phyloP scores from a whole-genome alignment of 2,888 invertebrate genomes.

The Ptychoptera albimana region DNA sequence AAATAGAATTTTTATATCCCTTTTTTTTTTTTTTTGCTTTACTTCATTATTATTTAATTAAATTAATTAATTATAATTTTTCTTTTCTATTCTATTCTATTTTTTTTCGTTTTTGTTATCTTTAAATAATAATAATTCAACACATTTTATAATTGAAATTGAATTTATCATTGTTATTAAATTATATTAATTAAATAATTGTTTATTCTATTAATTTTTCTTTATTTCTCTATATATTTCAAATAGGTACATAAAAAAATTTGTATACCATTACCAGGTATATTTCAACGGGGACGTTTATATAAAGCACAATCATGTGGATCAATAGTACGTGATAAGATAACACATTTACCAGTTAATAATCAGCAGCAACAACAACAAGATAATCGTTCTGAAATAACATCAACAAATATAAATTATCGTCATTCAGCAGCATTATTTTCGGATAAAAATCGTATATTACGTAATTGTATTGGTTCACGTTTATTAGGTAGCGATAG shows the following conservation, averaged over 20 bases:
- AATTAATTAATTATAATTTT: too few relatives aligned
- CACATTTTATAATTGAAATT: too few relatives aligned
- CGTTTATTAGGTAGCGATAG: constrained; percentile 13
- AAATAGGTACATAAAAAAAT: constrained; percentile 46
- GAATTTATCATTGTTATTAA: too few relatives aligned
- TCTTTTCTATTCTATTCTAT: too few relatives aligned
- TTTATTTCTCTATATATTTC: too few relatives aligned
- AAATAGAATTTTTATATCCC: too few relatives aligned
- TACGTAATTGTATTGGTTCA: constrained; percentile 12
- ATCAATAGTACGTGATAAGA: constrained; percentile 37
- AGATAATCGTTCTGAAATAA: background rate
- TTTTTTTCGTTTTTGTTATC: too few relatives aligned
- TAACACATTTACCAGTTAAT: constrained; percentile 13
- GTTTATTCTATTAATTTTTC: constrained; percentile 24
- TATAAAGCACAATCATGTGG: constrained; percentile 49
- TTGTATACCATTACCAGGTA: constrained; percentile 41
- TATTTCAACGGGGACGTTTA: constrained; percentile 37
- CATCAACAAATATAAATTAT: constrained; percentile 4
- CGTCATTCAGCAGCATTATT: constrained; percentile 12
- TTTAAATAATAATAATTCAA: too few relatives aligned
- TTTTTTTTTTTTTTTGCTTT: too few relatives aligned
- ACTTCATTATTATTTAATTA: too few relatives aligned
- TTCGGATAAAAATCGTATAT: constrained; percentile 12
- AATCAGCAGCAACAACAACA: constrained; percentile 3
- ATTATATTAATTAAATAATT: constrained; percentile 14